Evolutionary conservation across 2,113 vertebrate species (phyloP), one percentile per base, ranked within the genome.

Genomic region (Equus przewalskii): DNA sequence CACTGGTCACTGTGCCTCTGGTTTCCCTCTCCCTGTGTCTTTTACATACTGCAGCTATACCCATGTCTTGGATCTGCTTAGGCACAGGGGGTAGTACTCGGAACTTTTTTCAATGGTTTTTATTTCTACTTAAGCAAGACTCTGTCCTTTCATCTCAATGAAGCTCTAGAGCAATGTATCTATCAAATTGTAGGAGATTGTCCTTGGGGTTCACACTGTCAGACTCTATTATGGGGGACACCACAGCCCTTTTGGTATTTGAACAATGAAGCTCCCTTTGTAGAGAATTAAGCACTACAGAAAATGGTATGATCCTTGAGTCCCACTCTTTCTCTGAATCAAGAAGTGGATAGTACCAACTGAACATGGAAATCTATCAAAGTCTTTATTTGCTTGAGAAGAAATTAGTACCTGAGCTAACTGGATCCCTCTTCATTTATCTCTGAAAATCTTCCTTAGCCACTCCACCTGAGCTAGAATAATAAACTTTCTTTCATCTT

Each of bases 371-470:
- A 60, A 58, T 76, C 86, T 41, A 41, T 30, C 44, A 69, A 84
- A 85, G 72, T 82, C 69, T 33, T 80, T 30, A 65, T 79, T 95
- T 96, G n/a, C 60, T 81, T 22, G 41, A 82, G 62, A 86, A 91
- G 78, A 90, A 86, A 95, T 80, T 22, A 87, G 91, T 5, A 89
- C 85, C n/a, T 94, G 30, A 41, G 79, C 54, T 91, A 93, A 81
- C 1, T 30, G 36, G 24, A 16, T 73, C 58, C 56, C 33, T 56
- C 16, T 94, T 84, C 46, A 51, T 56, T 89, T 93, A 22, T 54
- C 49, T 88, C 84, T 91, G 46, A 86, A 64, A 7, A 18, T 95
- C 65, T 81, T 91, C 28, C 51, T 95, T 62, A 51, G 44, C 33
- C 51, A 46, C 44, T 80, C 49, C 60, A 2, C 49, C 46, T 44